Evolutionary conservation across 2,113 vertebrate genomes (phyloP).

Genomic region (Pygoscelis adeliae): DNA sequence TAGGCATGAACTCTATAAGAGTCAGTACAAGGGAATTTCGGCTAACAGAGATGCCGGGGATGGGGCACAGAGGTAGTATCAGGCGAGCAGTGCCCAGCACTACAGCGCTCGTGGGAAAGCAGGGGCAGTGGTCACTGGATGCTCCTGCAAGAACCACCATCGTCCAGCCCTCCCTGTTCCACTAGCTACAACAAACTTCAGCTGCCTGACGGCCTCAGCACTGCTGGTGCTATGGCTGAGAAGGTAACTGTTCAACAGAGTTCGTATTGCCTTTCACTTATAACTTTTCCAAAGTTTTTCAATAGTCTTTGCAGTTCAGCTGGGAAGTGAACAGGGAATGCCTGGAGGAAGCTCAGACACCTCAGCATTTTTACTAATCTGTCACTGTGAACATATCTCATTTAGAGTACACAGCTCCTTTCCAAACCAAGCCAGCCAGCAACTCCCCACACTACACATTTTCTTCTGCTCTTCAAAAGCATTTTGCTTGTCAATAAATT

Average conservation of each 20-base stretch:
- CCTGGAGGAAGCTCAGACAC: neutral
- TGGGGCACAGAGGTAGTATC: neutral
- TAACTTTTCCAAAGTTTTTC: neutral
- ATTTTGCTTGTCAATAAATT: neutral
- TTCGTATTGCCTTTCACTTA: neutral
- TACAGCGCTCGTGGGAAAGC: neutral
- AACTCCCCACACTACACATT: neutral
- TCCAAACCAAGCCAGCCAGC: neutral
- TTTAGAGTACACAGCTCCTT: neutral
- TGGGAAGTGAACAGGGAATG: neutral
- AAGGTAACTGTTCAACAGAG: neutral
- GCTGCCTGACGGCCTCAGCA: neutral
- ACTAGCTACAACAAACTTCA: neutral
- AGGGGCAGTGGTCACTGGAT: neutral
- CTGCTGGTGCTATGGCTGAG: neutral
- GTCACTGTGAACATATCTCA: neutral
- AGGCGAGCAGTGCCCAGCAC: rapidly evolving
- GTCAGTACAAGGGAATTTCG: neutral
- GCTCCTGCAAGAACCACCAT: neutral
- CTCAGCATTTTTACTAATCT: neutral
- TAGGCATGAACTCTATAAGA: neutral
- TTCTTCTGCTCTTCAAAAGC: neutral
- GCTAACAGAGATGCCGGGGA: neutral
- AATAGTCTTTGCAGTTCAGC: neutral
- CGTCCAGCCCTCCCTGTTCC: neutral